Base-by-base conservation (phyloP, 2,113 vertebrate species). In the Menura novaehollandiae region DNA sequence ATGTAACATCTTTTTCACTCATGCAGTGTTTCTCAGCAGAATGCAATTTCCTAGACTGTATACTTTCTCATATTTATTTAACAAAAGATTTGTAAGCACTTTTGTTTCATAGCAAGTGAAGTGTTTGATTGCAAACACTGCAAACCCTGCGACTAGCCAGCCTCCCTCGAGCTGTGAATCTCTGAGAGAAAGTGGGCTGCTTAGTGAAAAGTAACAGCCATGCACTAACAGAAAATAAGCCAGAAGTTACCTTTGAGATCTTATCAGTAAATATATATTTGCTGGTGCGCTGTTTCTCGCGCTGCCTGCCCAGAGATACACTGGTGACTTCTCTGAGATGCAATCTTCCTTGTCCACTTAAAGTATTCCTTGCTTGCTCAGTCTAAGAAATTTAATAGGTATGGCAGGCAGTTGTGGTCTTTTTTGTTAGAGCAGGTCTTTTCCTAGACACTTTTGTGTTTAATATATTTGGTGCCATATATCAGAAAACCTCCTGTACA, bases 1-100 rank as follows among this genome's bases (percentile, higher is more conserved):
- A 96, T 81, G 94, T 84, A 91, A 93, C 87, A 79, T 95, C 93
- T 92, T 91, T 95, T 88, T 94, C 77, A 81, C 68, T 81, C 13
- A 2, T 47, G 81, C 64, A 66, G n/a, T 12, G 21, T 92, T 92
- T 89, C 91, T 85, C 41, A 27, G 62, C 81, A 93, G 80, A 96
- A 82, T 5, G 6, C 80, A 51, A 77, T 95, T 96, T 96, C 91
- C 95, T 89, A 78, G 91, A 58, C 69, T 53, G 53, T 89, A 74
- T 53, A 55, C 80, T 92, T 95, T 92, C 87, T 92, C 49, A 16
- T 89, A 94, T 93, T 97, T 92, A 91, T 83, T 92, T 91, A 93
- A 93, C 94, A 86, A 93, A 92, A 91, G 76, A 88, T 73, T 86
- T 82, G 91, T 82, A 92, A 97, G 91, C 80, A 66, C 74, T 93